Base-by-base conservation (phyloP, 1,140 invertebrate genomes). In the Marisa cornuarietis region DNA sequence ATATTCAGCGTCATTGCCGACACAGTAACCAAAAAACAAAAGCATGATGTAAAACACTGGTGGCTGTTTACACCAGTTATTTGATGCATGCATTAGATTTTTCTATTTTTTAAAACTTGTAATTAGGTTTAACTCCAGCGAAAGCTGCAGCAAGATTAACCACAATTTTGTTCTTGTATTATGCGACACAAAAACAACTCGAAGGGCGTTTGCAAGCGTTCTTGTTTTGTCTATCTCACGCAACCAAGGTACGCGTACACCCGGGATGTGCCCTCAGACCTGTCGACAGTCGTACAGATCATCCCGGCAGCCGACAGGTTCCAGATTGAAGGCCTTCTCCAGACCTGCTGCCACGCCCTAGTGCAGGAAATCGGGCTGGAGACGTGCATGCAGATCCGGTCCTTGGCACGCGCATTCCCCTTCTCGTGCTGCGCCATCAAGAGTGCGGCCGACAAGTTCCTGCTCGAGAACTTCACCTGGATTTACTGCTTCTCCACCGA, bases 401-500 rank as follows among this genome's bases (percentile, higher is more conserved):
- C 93, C 81, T 97, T 97, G 89, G 95, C 96, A 0, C 93, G 93
- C 88, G 92, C 93, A 61, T 94, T 95, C 82, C 95, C 95, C 86
- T 95, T 95, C 83, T 93, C 93, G 52, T 77, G 76, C 63, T n/a
- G 51, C 6, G 42, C 93, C 94, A 66, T 88, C 97, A 42, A 94
- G 84, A 90, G 91, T 7, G 93, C 93, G 61, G 93, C 95, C 0
- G 92, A 95, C 79, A 93, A 92, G 76, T 89, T 82, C 77, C 71
- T 89, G 22, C 81, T 88, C 80, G 80, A 86, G 42, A 85, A 88
- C 68, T 88, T 89, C 74, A 13, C 77, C 81, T 72, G 84, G 96
- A 93, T 96, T 98, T 65, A 96, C 97, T 94, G 96, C 0, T 97
- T 97, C 88, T 90, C 95, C 20, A 92, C 95, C 42, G 93, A 94